Evolutionary conservation across 2,113 vertebrate species (phyloP).

Genomic region (Corythaeola cristata): DNA sequence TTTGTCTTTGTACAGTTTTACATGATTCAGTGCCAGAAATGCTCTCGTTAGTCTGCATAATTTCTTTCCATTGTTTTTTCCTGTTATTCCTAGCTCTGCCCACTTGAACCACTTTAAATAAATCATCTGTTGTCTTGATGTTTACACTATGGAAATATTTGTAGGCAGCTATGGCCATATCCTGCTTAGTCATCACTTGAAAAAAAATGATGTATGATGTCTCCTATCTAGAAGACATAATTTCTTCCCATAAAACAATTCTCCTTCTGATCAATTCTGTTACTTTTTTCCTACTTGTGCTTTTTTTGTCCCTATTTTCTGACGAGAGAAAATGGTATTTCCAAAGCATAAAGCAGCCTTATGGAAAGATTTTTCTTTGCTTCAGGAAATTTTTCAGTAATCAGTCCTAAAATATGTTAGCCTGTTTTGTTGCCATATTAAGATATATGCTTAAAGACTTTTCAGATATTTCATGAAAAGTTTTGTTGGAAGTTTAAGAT

Average conservation of each 20-base stretch:
- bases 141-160: background rate
- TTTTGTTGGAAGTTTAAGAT: background rate
- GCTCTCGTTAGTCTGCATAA: background rate
- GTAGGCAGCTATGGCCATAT: background rate
- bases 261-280: background rate
- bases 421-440: background rate
- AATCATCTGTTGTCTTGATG: background rate
- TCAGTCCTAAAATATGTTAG: background rate
- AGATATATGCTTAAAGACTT: background rate
- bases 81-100: background rate
- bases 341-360: background rate
- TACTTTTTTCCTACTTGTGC: background rate
- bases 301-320: background rate
- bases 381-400: background rate
- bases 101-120: background rate
- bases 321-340: background rate
- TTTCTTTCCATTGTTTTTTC: background rate
- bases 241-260: background rate
- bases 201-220: background rate
- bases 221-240: background rate
- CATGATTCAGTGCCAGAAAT: background rate
- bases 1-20: background rate
- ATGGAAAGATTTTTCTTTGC: background rate
- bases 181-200: slow-evolving; percentile 9
- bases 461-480: background rate